Evolutionary conservation across 92 coral and sea anemone species (phyloP).

Genomic region (Zoanthus gigantus): DNA sequence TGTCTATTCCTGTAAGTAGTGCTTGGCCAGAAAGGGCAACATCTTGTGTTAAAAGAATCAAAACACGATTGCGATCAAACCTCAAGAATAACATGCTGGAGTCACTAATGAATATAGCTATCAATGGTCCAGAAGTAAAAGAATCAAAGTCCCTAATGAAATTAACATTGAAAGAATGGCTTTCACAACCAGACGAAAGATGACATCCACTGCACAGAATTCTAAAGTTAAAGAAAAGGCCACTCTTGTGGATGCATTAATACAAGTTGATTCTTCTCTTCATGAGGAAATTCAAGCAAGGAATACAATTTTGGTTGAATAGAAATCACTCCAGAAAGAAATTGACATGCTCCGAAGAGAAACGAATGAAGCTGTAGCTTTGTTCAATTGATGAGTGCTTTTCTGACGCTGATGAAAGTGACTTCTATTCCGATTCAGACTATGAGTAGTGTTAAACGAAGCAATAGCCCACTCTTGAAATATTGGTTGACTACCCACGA

Average conservation of each 20-base stretch:
- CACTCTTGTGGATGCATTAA: constrained; percentile 21
- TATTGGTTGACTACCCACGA: too few relatives aligned
- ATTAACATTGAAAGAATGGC: constrained; percentile 37
- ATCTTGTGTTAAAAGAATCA: constrained; percentile 28
- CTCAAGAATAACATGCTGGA: constrained; percentile 32
- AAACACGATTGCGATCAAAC: constrained; percentile 31
- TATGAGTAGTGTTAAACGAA: too few relatives aligned
- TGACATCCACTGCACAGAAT: not conserved
- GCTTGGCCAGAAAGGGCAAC: constrained; percentile 36
- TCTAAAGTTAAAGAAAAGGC: constrained; percentile 19
- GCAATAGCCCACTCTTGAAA: too few relatives aligned
- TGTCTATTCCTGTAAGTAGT: constrained; percentile 7
- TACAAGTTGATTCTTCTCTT: constrained; percentile 15
- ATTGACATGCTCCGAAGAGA: not conserved
- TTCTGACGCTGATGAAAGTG: too few relatives aligned
- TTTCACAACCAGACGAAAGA: constrained; percentile 25
- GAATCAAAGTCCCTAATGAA: constrained; percentile 10
- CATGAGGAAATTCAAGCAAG: not conserved
- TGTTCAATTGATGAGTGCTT: too few relatives aligned
- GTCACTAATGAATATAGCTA: constrained; percentile 25
- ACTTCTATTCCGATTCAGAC: too few relatives aligned
- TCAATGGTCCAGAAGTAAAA: constrained; percentile 30
- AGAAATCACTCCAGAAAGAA: constrained; percentile 10
- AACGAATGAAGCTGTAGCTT: not conserved
- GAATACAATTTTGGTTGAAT: not conserved